Base-by-base conservation (phyloP, 1,140 invertebrate genomes). In the Papilio dardanus region DNA sequence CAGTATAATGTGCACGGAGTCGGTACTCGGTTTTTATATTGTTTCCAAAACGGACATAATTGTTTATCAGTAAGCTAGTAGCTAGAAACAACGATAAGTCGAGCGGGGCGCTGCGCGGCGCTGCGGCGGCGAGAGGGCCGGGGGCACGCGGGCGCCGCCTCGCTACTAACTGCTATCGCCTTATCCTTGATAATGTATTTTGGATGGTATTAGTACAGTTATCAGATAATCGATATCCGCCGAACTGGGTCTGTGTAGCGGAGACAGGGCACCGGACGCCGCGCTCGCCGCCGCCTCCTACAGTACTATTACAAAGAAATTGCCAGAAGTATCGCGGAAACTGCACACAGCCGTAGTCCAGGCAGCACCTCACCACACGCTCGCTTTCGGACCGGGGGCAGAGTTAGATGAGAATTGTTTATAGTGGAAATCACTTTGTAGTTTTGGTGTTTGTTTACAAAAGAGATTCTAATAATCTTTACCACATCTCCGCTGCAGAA, bases 141-240 rank as follows among this genome's bases (percentile, higher is more conserved):
- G 16, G 42, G 54, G 21, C 46, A n/a, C 3, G 50, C 24, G 24
- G 10, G 8, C 54, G 54, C 10, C 24, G 24, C 54, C 24, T 14
- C 24, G 54, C 12, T 30, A 3, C 54, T 62, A 62, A 28, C 54
- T 62, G 21, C 12, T 12, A 62, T 62, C 54, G 54, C 24, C 54
- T 62, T 62, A 62, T 62, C 54, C 54, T 24, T 12, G 54, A 62
- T 62, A 62, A 62, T 62, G 24, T 62, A 30, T 62, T 62, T 62
- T 28, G 24, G 54, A 62, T 28, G 19, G 12, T 28, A 28, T 62
- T 28, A 10, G 24, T 28, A 12, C 24, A 14, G 54, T 62, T 62
- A 28, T 62, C 54, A 28, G 24, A 62, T 62, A 62, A 62, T 62
- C 54, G 54, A 30, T 62, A 12, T 21, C 54, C 54, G 30, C 54